A percentile compares a stretch with the other conserved stretches of the same genome.
phyloP scores from a whole-genome alignment of 1,140 invertebrate species.

The Piezodorus guildinii region DNA sequence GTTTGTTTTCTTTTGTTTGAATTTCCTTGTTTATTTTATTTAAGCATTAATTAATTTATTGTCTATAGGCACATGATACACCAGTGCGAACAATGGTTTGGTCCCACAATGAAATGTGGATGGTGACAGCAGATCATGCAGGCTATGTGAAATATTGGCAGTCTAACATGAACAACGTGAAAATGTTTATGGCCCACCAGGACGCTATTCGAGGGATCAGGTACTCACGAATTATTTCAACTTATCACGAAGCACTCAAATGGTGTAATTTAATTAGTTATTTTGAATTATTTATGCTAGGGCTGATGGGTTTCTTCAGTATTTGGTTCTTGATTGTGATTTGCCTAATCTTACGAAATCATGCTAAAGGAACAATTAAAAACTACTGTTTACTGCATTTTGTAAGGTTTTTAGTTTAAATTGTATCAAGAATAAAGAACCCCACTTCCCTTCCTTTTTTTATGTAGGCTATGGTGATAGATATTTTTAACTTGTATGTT shows the following conservation, averaged over 20 bases:
- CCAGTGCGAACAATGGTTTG: conserved; percentile 97
- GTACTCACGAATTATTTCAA: conserved; percentile 40
- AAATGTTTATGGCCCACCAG: conserved; percentile 99
- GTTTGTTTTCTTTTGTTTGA: not conserved
- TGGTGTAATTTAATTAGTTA: conserved; percentile 4
- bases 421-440: conserved; percentile 19
- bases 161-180: conserved; percentile 99
- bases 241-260: conserved; percentile 3
- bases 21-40: not conserved
- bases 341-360: not conserved
- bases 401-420: not conserved
- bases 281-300: not conserved
- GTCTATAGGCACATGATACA: conserved; percentile 85
- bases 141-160: conserved; percentile 99
- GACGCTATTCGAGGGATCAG: conserved; percentile 96
- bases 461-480: conserved; percentile 8
- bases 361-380: no score
- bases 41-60: conserved; percentile 6
- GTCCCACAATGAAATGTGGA: conserved; percentile 99
- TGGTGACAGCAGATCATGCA: conserved; percentile 97
- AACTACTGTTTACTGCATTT: no score
- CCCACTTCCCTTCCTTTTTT: conserved; percentile 1
- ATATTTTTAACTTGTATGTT: conserved; percentile 3
- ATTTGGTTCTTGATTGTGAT: conserved; percentile 6
- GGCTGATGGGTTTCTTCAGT: conserved; percentile 8